phyloP scores from a whole-genome alignment of 23 tunicate species.

The Phallusia fumigata region DNA sequence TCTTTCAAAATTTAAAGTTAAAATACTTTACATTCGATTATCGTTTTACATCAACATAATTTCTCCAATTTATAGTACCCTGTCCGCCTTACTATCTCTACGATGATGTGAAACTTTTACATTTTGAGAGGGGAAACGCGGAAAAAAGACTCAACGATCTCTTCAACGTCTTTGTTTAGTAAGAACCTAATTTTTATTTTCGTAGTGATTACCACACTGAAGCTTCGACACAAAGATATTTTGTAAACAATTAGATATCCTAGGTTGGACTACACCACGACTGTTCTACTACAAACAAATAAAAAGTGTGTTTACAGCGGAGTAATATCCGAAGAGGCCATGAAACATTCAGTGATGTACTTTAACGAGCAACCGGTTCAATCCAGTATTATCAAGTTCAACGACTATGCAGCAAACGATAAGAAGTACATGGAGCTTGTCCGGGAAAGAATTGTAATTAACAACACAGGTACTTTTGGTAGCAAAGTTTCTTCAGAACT shows the following conservation, averaged over 20 bases:
- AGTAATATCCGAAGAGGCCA: not conserved
- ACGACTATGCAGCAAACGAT: not conserved
- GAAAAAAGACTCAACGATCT: not conserved
- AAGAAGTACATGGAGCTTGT: not conserved
- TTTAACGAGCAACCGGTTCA: not conserved
- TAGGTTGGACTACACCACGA: too few relatives aligned
- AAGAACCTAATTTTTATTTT: not conserved
- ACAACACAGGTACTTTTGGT: not conserved
- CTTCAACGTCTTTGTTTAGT: constrained; percentile 2
- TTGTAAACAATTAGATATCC: too few relatives aligned
- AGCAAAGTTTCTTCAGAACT: too few relatives aligned
- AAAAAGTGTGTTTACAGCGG: not conserved
- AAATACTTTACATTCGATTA: too few relatives aligned
- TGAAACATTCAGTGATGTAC: not conserved
- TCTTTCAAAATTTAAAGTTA: too few relatives aligned
- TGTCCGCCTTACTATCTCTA: not conserved
- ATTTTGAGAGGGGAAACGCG: not conserved
- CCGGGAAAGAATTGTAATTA: not conserved
- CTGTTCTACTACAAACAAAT: too few relatives aligned
- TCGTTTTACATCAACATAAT: too few relatives aligned
- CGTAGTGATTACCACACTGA: too few relatives aligned
- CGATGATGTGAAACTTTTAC: not conserved
- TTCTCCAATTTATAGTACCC: not conserved
- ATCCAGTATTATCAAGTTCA: not conserved
- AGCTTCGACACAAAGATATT: too few relatives aligned